These are phyloP conservation scores for Circaetus gallicus DNA, from an alignment of 2,113 vertebrate genomes.

Conservation along the genomic window DNA sequence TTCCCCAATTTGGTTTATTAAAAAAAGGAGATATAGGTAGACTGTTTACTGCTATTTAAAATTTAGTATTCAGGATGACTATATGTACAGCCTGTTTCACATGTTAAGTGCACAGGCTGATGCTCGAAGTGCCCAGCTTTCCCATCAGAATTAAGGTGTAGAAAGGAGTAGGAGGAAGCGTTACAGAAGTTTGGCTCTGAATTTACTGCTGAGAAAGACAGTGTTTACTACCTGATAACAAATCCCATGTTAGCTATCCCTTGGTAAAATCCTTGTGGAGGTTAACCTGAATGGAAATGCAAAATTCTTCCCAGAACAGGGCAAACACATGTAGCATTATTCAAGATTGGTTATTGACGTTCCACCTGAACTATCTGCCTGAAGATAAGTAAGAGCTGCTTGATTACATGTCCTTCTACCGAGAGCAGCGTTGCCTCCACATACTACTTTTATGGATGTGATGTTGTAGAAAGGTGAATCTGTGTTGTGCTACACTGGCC, in stretches of 20 bases:
- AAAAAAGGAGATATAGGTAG: neutral
- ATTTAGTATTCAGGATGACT: neutral
- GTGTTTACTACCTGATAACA: neutral
- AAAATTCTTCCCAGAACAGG: neutral
- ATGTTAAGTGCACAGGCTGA: neutral
- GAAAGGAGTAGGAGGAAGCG: neutral
- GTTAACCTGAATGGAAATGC: neutral
- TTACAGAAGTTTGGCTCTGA: neutral
- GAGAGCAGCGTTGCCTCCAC: neutral
- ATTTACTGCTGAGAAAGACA: neutral
- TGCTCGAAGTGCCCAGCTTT: neutral
- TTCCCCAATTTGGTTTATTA: neutral
- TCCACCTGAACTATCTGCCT: neutral
- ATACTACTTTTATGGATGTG: fast-evolving
- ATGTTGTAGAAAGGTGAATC: neutral
- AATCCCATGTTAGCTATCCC: neutral
- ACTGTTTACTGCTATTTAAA: neutral
- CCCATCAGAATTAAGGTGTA: neutral
- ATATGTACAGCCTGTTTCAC: neutral
- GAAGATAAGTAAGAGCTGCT: neutral
- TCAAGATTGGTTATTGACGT: neutral
- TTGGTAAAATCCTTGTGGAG: neutral
- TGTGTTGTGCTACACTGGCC: neutral
- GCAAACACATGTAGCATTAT: neutral
- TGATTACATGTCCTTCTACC: neutral